phyloP scores from a whole-genome alignment of 2,113 vertebrate genomes.

The Trichechus manatus region DNA sequence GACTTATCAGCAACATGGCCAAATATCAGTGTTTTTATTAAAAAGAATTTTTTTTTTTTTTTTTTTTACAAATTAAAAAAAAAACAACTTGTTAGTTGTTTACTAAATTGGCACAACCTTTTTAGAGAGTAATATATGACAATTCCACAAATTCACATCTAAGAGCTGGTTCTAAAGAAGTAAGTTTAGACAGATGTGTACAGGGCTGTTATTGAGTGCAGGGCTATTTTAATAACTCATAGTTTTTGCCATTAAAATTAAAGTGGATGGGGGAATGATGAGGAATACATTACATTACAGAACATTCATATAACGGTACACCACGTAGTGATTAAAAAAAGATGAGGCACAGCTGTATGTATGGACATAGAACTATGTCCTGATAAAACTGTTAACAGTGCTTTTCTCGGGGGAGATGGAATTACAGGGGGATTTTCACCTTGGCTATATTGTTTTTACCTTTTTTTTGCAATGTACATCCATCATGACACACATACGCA shows the following conservation, averaged over 20 bases:
- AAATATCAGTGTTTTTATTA: conserved; percentile 41
- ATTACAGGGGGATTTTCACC: conserved; percentile 4
- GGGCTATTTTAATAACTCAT: background rate
- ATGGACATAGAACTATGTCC: background rate
- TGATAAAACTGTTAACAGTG: background rate
- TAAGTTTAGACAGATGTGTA: background rate
- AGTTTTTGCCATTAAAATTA: too few species aligned
- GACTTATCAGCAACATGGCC: background rate
- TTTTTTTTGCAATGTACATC: background rate
- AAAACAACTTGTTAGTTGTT: background rate
- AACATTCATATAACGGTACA: background rate
- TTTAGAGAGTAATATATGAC: background rate
- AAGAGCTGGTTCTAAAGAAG: conserved; percentile 24
- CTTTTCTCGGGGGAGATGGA: background rate
- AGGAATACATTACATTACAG: background rate
- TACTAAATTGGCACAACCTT: background rate
- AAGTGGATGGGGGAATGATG: too few species aligned
- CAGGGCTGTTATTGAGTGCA: background rate
- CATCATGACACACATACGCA: background rate
- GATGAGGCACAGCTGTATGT: background rate
- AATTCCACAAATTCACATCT: conserved; percentile 13
- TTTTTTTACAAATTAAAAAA: background rate
- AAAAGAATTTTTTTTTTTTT: background rate
- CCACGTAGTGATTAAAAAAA: background rate
- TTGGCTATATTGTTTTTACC: background rate